Evolutionary conservation across 2,888 invertebrate genomes (phyloP).

Genomic region (Drosophila nr. perissopoda): DNA sequence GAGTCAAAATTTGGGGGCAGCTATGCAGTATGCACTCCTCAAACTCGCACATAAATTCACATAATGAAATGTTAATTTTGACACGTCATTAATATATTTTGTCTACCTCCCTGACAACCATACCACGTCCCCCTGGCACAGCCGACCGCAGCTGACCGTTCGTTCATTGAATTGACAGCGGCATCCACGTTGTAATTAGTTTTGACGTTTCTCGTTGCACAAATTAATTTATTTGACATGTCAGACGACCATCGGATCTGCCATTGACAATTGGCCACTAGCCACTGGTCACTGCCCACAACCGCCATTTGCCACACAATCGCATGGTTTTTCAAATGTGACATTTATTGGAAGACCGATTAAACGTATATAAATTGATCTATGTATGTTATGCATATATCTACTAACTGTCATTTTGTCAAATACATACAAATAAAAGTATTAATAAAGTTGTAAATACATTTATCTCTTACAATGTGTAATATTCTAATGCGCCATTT

Average conservation of each 20-base stretch:
- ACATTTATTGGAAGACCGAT: conserved; percentile 71
- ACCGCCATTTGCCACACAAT: conserved; percentile 42
- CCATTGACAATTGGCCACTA: conserved; percentile 61
- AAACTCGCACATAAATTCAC: conserved; percentile 50
- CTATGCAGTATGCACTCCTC: conserved; percentile 25
- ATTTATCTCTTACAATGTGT: background rate
- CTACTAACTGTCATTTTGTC: conserved; percentile 14
- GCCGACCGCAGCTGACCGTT: conserved; percentile 46
- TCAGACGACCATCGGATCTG: conserved; percentile 66
- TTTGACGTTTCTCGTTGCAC: conserved; percentile 83
- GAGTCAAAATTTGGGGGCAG: conserved; percentile 1
- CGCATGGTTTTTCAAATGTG: conserved; percentile 65
- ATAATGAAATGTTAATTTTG: conserved; percentile 84
- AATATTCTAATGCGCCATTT: background rate
- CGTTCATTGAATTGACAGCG: conserved; percentile 62
- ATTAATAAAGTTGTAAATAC: background rate
- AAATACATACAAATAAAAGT: background rate
- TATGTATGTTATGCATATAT: conserved; percentile 16
- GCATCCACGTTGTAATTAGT: conserved; percentile 82
- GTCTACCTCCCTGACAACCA: conserved; percentile 52
- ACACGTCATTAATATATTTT: conserved; percentile 84
- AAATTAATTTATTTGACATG: conserved; percentile 84
- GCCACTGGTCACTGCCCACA: conserved; percentile 29
- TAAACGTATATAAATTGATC: conserved; percentile 44
- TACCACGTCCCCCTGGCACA: conserved; percentile 1